A percentile compares a stretch with the other conserved stretches of the same genome.
Evolutionary conservation across 2,797 vertebrate species (phyloP).

Genomic region (Bradypus variegatus): DNA sequence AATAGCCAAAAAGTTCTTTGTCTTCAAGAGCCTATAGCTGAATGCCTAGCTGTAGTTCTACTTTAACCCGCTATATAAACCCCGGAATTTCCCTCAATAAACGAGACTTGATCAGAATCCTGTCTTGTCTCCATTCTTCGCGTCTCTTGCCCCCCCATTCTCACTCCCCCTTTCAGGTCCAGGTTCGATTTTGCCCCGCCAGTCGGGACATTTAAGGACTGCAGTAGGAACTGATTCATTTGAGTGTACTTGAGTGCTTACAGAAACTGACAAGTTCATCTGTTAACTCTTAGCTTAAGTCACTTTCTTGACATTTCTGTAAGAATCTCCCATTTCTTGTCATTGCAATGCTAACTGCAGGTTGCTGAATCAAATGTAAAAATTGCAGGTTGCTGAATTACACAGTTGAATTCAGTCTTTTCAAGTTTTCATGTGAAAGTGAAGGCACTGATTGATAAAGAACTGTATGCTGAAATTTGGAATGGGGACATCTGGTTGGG

Average conservation of each 20-base stretch:
- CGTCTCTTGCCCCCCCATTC: too few species aligned
- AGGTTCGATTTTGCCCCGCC: too few species aligned
- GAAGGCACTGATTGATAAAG: background rate
- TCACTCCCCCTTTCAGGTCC: too few species aligned
- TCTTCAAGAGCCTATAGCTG: too few species aligned
- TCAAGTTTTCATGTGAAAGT: background rate
- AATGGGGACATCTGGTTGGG: background rate
- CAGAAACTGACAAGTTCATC: background rate
- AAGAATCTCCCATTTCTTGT: background rate
- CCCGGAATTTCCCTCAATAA: too few species aligned
- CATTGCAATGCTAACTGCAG: background rate
- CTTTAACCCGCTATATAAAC: too few species aligned
- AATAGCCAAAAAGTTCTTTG: too few species aligned
- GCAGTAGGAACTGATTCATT: background rate
- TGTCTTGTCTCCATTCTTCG: too few species aligned
- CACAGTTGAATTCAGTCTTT: background rate
- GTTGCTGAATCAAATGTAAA: background rate
- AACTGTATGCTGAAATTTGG: background rate
- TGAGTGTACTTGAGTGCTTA: background rate
- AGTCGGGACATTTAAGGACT: background rate
- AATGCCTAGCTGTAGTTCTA: too few species aligned
- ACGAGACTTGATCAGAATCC: too few species aligned
- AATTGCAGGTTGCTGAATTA: background rate
- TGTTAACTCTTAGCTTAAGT: background rate
- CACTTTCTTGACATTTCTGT: background rate